A percentile compares a stretch with the other conserved stretches of the same genome.
Conservation (phyloP, 2,888 invertebrate species). For the Prosapia bicincta region DNA sequence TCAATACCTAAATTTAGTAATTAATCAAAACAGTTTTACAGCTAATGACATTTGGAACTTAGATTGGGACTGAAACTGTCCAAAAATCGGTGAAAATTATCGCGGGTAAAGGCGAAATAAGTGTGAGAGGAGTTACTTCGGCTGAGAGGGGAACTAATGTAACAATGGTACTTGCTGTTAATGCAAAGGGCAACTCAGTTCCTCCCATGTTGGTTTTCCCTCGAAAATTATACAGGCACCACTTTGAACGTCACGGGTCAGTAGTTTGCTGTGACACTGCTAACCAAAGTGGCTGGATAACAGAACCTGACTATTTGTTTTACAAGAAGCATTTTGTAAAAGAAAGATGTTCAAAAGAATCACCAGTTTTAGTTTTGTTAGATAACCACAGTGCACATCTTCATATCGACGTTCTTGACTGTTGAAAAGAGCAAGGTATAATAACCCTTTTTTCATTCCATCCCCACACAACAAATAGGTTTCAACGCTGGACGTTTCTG, state of each 20-base stretch:
- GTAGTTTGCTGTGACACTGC: background rate
- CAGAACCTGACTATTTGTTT: background rate
- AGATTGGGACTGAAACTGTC: background rate
- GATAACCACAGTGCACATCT: background rate
- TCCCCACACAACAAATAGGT: background rate
- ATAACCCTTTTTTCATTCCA: background rate
- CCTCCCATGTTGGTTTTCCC: background rate
- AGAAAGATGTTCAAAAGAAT: background rate
- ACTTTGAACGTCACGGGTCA: background rate
- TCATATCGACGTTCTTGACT: background rate
- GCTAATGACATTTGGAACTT: background rate
- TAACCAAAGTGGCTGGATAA: background rate
- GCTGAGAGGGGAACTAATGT: constrained; percentile 2
- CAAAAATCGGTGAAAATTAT: constrained; percentile 11
- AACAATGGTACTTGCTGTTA: background rate
- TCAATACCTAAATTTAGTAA: background rate
- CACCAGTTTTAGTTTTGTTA: background rate
- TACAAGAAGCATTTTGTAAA: background rate
- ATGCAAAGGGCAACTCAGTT: background rate
- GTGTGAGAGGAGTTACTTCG: constrained; percentile 3
- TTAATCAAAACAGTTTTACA: background rate
- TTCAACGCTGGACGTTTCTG: background rate
- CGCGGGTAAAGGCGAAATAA: constrained; percentile 7
- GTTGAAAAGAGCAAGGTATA: background rate
- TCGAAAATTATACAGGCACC: background rate